Conservation (phyloP, 2,113 vertebrate genomes). For the Amphiprion ocellaris region DNA sequence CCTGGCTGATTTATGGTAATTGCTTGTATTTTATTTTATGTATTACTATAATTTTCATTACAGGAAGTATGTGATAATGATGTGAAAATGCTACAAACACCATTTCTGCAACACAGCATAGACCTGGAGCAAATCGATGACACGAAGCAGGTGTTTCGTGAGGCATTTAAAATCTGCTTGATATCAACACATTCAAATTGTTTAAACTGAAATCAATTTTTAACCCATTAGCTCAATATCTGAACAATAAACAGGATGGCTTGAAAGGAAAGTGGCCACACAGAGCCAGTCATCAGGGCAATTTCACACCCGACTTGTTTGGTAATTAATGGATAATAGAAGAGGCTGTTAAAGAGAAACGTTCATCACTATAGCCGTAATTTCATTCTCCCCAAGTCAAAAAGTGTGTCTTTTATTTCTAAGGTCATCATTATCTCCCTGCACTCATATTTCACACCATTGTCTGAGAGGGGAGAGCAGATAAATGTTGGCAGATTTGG, state of each 20-base stretch:
- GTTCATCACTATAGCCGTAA: slow-evolving; percentile 55
- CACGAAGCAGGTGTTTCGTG: slow-evolving; percentile 23
- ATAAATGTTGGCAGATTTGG: slow-evolving; percentile 8
- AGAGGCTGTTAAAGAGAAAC: slow-evolving; percentile 58
- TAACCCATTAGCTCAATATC: slow-evolving; percentile 28
- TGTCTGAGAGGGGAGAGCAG: background rate
- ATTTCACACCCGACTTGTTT: slow-evolving; percentile 66
- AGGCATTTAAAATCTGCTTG: slow-evolving; percentile 23
- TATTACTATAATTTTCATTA: background rate
- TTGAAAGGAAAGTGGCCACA: slow-evolving; percentile 29
- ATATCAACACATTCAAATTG: slow-evolving; percentile 12
- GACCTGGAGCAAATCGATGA: background rate
- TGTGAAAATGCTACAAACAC: background rate
- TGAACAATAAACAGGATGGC: slow-evolving; percentile 49
- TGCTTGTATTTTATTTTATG: background rate
- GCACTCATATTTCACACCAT: slow-evolving; percentile 30
- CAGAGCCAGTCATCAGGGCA: slow-evolving; percentile 36
- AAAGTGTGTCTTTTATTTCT: slow-evolving; percentile 39
- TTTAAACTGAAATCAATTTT: slow-evolving; percentile 41
- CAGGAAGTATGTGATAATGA: slow-evolving; percentile 25
- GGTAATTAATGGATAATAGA: slow-evolving; percentile 67
- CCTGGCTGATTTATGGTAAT: slow-evolving; percentile 30
- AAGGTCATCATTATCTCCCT: slow-evolving; percentile 33
- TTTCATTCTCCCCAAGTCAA: slow-evolving; percentile 42
- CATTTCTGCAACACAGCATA: slow-evolving; percentile 1